Conservation (phyloP, 2,797 vertebrate genomes). For the Sphenopsis melanotis region DNA sequence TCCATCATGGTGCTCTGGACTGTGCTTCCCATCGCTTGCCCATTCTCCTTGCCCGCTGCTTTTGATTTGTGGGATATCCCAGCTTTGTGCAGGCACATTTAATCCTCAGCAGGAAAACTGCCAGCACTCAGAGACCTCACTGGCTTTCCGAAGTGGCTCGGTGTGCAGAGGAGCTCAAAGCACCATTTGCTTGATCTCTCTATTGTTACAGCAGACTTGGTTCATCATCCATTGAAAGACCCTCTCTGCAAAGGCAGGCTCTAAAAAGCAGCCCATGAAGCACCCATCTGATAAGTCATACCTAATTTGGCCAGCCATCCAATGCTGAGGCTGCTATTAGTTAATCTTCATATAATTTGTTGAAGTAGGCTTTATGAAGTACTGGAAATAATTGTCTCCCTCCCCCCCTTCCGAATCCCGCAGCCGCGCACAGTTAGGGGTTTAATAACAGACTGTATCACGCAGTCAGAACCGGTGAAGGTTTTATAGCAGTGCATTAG, state of each 20-base stretch:
- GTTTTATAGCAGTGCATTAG: slow-evolving; percentile 44
- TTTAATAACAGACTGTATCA: slow-evolving; percentile 51
- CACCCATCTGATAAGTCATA: background rate
- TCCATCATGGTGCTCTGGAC: slow-evolving; percentile 5
- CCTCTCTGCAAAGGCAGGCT: background rate
- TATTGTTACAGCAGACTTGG: background rate
- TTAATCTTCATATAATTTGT: slow-evolving; percentile 59
- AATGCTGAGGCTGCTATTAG: background rate
- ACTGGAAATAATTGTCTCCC: slow-evolving; percentile 38
- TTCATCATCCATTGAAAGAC: background rate
- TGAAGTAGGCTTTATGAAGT: slow-evolving; percentile 37
- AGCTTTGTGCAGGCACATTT: background rate
- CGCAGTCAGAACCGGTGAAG: slow-evolving; percentile 31
- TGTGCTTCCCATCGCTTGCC: background rate
- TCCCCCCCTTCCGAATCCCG: background rate
- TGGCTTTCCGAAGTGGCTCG: background rate
- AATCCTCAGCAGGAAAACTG: background rate
- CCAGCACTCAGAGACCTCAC: background rate
- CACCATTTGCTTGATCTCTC: accelerated
- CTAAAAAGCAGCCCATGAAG: background rate
- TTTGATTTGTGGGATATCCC: slow-evolving; percentile 17
- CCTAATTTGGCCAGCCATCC: slow-evolving; percentile 31
- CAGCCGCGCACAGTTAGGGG: background rate
- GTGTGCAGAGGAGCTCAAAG: background rate
- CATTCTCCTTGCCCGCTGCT: background rate